Evolutionary conservation across 2,113 vertebrate genomes (phyloP), one percentile per base, ranked within the genome.

Genomic region (Zingel zingel): DNA sequence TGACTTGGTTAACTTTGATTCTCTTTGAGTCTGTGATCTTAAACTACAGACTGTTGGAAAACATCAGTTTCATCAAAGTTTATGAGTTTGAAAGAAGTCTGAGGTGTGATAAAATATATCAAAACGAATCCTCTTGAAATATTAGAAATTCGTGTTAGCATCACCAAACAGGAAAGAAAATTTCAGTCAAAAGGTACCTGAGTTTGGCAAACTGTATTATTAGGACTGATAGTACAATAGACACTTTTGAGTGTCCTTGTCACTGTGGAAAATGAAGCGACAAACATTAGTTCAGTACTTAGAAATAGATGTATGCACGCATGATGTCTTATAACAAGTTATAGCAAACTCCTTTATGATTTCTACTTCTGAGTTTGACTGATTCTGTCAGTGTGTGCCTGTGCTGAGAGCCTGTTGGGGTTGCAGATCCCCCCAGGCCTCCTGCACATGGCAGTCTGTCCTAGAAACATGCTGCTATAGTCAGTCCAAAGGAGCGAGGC

Each of bases 381-480:
- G 74, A 70, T 50, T 67, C 63, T 66, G 66, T 83, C 76, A 82
- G 79, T 36, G 70, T 47, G 65, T 43, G 77, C 33, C 65, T 79
- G 77, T 11, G 50, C 45, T 16, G 27, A 61, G 59, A 79, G 83
- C 75, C 84, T 87, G 74, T 74, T 79, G 88, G 82, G 83, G 81
- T 63, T 83, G 74, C 74, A 80, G 67, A 68, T 83, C 85, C 88
- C 88, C 10, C 27, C 53, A 86, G 81, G 88, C 82, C 82, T 61
- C 36, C 72, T 53, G 76, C 78, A 81, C 82, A 86, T 81, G 77
- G 73, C 79, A 43, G 57, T 63, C 67, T 87, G 87, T 90, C 88
- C 90, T 83, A 92, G 90, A 92, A 92, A 91, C 90, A 87, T 1
- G 71, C 66, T 30, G 81, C 83, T 86, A 39, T 64, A 76, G 67